Base-by-base conservation (phyloP, 2,888 invertebrate species). In the Archaeoteleia sp. region DNA sequence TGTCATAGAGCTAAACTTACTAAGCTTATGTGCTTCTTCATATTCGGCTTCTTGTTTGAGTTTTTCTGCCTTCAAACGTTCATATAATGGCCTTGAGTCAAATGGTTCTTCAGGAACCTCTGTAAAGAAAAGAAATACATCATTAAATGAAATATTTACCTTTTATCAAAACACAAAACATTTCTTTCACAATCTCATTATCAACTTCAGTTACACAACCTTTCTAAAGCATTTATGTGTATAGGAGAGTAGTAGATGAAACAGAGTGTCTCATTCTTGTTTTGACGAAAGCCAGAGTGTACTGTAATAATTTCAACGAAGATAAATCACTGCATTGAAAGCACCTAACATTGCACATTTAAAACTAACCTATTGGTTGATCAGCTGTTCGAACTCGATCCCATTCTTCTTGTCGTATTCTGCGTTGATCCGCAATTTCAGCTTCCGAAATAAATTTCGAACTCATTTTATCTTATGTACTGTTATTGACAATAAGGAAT, bases 11-110 rank as follows among this genome's bases (percentile, higher is more conserved):
- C n/a, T n/a, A 17, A 35, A 87, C 91, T 88, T 87, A 97, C 97
- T 97, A n/a, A 98, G 88, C 87, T 95, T 95, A 79, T 95, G 95
- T 1, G 96, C 93, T 82, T 98, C 98, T 84, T 98, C 97, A 87
- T 92, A 95, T 86, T 98, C 98, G 12, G 95, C 89, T 73, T 98
- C 95, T 78, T 95, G 95, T 84, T 93, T 94, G 75, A 93, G 89
- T 81, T 95, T 94, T 81, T 98, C 97, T 77, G 97, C 97, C 83
- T 97, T 94, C 7, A 99, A 87, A 9, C 95, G 90, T 46, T 97
- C 96, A 85, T 90, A 99, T n/a, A 99, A 86, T 2, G 96, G 95
- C 72, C 98, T 87, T 1, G 89, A 89, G 81, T 97, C 97, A 73
- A 92, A 90, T 1, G 89, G 87, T 78, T 95, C 95, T 77, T 96